Evolutionary conservation across 1,140 invertebrate genomes (phyloP).

Genomic region (Pemphigus obesinymphae): DNA sequence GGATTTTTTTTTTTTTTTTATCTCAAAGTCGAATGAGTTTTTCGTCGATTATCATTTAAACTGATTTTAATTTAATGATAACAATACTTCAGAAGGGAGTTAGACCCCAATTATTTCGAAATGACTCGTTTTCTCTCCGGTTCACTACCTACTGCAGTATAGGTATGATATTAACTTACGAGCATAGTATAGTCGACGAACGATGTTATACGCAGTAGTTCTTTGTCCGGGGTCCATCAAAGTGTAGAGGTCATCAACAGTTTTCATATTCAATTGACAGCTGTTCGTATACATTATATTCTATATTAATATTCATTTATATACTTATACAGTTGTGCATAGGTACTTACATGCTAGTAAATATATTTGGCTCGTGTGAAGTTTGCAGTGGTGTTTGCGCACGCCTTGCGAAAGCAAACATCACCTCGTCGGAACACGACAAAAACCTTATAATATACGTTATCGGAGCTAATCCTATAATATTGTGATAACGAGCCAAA

Average conservation of each 20-base stretch:
- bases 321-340: background rate
- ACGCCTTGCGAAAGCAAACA: background rate
- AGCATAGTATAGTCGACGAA: background rate
- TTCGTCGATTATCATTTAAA: too few species aligned
- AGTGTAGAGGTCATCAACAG: background rate
- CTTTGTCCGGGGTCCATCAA: background rate
- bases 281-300: background rate
- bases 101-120: too few species aligned
- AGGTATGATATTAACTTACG: too few species aligned
- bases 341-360: background rate
- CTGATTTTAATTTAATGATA: too few species aligned
- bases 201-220: background rate
- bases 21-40: too few species aligned
- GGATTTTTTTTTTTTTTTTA: too few species aligned
- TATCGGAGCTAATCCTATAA: too few species aligned
- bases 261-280: background rate
- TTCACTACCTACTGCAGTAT: background rate
- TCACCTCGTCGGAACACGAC: too few species aligned
- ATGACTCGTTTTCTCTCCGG: background rate
- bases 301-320: background rate
- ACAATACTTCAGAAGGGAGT: too few species aligned
- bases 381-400: background rate
- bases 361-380: background rate
- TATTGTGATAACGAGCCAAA: too few species aligned
- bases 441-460: too few species aligned